Base-by-base conservation (phyloP, 1,140 invertebrate species). In the Delia radicum region DNA sequence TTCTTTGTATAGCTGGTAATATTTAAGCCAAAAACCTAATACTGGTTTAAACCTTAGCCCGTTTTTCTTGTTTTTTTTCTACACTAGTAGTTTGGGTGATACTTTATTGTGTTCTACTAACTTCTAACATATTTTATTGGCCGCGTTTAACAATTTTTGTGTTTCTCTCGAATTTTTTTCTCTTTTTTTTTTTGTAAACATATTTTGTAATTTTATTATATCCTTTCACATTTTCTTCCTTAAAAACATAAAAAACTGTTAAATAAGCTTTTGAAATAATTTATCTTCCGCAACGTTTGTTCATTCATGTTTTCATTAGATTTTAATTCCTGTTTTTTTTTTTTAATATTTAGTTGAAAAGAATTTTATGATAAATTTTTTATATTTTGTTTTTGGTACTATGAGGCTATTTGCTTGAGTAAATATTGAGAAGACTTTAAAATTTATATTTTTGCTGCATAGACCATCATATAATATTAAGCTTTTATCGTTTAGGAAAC, bases 241-340 rank as follows among this genome's bases (percentile, higher is more conserved):
- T 42, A 13, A 15, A 2, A 13, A 13, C 12, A 42, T 55, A 6
- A 24, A 18, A 10, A 21, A 5, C 8, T 24, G 33, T 55, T 55
- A 21, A 7, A 8, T 55, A 10, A 55, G 18, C 7, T 42, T 55
- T 55, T 55, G 4, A 7, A 55, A 55, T 55, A 55, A 55, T 55
- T 55, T 55, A 55, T 55, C 48, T 55, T 55, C 48, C 46, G 24
- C 48, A 55, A 55, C 48, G 48, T 55, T 55, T 55, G 48, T 55
- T 55, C 48, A 55, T 55, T 55, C 48, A 55, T 55, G 48, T 55
- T 55, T 55, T 55, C 48, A 55, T 55, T 55, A 55, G 48, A 18
- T 55, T 55, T 55, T 55, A 55, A 55, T 55, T 55, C 48, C n/a
- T 42, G 37, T 42, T 42, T 42, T 42, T 42, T 42, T 13, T 13